These are phyloP conservation scores for Philaenus spumarius DNA, from an alignment of 1,140 invertebrate species.

Conservation along the genomic window DNA sequence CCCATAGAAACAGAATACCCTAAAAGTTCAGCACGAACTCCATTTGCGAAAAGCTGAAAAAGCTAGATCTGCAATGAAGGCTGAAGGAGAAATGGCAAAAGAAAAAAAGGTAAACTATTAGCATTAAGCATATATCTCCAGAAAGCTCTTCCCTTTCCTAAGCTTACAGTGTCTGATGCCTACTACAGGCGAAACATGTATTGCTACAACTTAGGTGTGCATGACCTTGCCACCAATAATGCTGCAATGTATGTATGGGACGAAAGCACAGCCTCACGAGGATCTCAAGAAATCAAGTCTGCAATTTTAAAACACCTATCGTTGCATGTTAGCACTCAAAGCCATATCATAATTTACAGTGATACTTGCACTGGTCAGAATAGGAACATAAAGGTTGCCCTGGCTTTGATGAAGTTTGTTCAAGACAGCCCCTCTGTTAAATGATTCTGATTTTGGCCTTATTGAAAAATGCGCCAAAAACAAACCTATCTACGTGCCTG, in stretches of 20 bases:
- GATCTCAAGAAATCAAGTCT: constrained; percentile 25
- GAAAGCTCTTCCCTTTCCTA: constrained; percentile 19
- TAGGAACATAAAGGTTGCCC: constrained; percentile 19
- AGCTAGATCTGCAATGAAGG: not conserved
- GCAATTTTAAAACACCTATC: constrained; percentile 8
- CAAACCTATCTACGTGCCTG: constrained; percentile 13
- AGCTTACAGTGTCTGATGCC: constrained; percentile 10
- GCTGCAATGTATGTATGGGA: constrained; percentile 27
- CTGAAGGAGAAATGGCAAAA: not conserved
- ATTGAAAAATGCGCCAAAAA: constrained; percentile 2
- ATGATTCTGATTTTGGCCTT: constrained; percentile 20
- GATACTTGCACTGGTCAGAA: constrained; percentile 23
- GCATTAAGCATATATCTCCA: constrained; percentile 11
- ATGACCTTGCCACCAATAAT: constrained; percentile 17
- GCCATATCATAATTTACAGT: constrained; percentile 8
- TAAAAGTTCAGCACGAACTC: constrained; percentile 8
- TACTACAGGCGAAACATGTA: constrained; percentile 25
- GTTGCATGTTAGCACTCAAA: not conserved
- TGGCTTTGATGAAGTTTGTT: constrained; percentile 22
- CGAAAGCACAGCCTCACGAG: constrained; percentile 18
- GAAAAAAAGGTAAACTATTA: not conserved
- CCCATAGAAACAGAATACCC: too few relatives aligned
- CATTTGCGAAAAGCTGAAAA: constrained; percentile 18
- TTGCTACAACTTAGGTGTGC: constrained; percentile 23
- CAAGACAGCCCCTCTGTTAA: constrained; percentile 9